Evolutionary conservation across 2,113 vertebrate genomes (phyloP).

Genomic region (Vicugna pacos): DNA sequence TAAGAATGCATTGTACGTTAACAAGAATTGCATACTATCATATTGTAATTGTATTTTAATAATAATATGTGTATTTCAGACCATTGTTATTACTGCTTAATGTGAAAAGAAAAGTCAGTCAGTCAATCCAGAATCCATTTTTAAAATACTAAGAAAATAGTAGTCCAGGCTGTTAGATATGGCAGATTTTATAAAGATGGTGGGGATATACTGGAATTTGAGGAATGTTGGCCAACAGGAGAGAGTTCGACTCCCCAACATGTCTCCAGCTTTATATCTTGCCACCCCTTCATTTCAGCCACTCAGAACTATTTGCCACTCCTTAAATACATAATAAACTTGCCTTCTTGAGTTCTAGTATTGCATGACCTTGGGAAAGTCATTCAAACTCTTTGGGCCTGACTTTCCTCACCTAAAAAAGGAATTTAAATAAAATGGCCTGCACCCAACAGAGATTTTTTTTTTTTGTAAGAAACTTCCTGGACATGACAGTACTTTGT

Average conservation of each 20-base stretch:
- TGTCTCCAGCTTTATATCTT: not conserved
- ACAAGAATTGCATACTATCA: not conserved
- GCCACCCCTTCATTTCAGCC: not conserved
- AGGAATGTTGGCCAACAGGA: not conserved
- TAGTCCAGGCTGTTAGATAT: not conserved
- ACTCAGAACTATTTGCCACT: not conserved
- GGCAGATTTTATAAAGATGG: not conserved
- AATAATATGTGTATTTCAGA: not conserved
- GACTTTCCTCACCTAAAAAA: not conserved
- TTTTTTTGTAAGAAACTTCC: not conserved
- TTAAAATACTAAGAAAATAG: not conserved
- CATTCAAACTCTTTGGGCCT: not conserved
- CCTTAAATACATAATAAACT: not conserved
- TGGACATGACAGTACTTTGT: not conserved
- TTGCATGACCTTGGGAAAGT: not conserved
- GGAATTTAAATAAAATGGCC: not conserved
- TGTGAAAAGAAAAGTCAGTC: not conserved
- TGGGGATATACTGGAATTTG: not conserved
- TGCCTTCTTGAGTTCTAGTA: not conserved
- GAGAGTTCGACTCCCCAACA: not conserved
- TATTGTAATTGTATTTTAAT: not conserved
- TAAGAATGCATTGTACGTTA: not conserved
- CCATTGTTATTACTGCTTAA: not conserved
- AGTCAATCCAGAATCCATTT: constrained; percentile 16
- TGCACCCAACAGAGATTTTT: not conserved